A percentile compares a stretch with the other conserved stretches of the same genome.
phyloP scores from a whole-genome alignment of 2,797 vertebrate species.

The Pelodytes ibericus region DNA sequence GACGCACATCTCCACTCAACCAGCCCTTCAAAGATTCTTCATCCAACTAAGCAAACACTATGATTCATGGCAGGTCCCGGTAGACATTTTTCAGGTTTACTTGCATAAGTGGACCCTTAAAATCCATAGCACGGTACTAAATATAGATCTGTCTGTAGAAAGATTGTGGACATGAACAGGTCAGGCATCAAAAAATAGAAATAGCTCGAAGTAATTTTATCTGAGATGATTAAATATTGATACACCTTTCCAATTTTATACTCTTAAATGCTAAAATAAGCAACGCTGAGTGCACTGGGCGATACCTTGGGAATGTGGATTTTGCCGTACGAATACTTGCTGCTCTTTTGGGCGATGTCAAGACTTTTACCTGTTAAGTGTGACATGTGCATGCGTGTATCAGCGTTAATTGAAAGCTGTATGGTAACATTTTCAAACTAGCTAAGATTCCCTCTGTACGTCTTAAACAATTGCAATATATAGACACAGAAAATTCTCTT shows the following conservation, averaged over 20 bases:
- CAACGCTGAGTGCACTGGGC: not conserved
- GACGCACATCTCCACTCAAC: not conserved
- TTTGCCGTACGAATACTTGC: conserved; percentile 5
- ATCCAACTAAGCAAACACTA: not conserved
- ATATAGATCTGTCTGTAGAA: conserved; percentile 11
- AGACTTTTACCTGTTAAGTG: not conserved
- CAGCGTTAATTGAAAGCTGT: not conserved
- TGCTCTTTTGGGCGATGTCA: conserved; percentile 3
- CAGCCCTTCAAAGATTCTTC: not conserved
- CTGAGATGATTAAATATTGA: conserved; percentile 40
- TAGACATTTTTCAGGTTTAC: not conserved
- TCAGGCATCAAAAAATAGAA: conserved; percentile 31
- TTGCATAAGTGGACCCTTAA: not conserved
- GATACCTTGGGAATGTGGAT: conserved; percentile 2
- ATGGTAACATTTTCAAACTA: not conserved
- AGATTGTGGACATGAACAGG: conserved; percentile 19
- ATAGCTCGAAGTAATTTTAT: conserved; percentile 21
- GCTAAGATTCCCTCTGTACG: not conserved
- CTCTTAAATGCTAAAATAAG: conserved; percentile 8
- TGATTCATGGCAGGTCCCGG: not conserved
- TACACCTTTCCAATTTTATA: conserved; percentile 36
- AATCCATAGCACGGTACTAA: not conserved
- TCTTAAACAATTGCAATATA: no score
- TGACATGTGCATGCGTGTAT: not conserved
- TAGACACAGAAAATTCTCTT: no score